Evolutionary conservation across 2,113 vertebrate species (phyloP), one percentile per base, ranked within the genome.

Genomic region (Seriola quinqueradiata): DNA sequence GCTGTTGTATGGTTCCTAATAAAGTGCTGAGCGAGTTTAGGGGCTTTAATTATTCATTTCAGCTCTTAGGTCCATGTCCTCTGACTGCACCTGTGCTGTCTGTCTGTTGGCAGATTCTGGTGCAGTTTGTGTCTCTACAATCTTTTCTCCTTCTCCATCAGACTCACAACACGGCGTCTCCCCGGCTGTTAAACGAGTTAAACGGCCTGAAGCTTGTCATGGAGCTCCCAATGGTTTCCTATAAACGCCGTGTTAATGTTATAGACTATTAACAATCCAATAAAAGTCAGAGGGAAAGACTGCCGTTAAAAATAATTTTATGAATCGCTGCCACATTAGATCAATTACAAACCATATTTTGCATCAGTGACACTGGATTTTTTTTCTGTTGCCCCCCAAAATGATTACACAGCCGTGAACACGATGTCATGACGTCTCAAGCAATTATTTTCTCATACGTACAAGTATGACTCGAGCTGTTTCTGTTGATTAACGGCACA

Each of bases 231-330:
- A 87, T 78, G 66, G 74, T 67, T 76, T 34, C 57, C 79, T 69
- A 77, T 83, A 72, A 90, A 88, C 68, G 70, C 38, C 52, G 50
- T 79, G 74, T 68, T 89, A 84, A 83, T 88, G 75, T 83, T 83
- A 75, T 50, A 81, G 68, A 83, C 58, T 67, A 88, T 92, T 92
- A 87, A 83, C 68, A 67, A 58, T 65, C 59, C 40, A 90, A 85
- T 90, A 71, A 90, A 90, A 80, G 58, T 72, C 74, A 58, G 4
- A 50, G 58, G 60, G 57, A 81, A 74, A 67, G 57, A 64, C 40
- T 25, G 75, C 40, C 52, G 42, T 83, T 83, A 68, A 82, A 77
- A 81, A 85, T 69, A 32, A 73, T 81, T 83, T 75, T 63, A 81
- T 74, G 70, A 87, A 87, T 81, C 66, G 59, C 67, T 67, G 77